These are phyloP conservation scores for Enteromius thamalakanensis DNA, from an alignment of 2,797 vertebrate species.

Conservation along the genomic window DNA sequence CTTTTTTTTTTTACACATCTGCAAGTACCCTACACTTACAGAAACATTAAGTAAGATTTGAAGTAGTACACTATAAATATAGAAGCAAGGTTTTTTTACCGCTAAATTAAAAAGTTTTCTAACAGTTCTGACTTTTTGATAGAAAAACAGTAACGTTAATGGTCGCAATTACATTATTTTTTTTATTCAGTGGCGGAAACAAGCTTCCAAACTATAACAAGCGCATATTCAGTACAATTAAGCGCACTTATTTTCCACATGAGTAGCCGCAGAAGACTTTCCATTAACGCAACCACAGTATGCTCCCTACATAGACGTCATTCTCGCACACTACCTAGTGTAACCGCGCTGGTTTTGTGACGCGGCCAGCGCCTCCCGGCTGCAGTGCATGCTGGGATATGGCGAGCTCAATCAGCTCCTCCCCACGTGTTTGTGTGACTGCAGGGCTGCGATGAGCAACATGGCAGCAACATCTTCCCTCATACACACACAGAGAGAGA, in stretches of 20 bases:
- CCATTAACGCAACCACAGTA: background rate
- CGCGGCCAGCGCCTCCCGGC: background rate
- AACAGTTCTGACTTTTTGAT: background rate
- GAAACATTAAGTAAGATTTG: no score
- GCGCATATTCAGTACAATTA: background rate
- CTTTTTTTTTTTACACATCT: background rate
- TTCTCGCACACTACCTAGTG: background rate
- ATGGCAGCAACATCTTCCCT: constrained; percentile 22
- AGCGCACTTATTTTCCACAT: background rate
- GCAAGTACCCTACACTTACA: no score
- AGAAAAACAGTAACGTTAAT: background rate
- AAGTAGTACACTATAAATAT: no score
- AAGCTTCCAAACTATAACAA: no score
- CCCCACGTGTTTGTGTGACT: constrained; percentile 58
- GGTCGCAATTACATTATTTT: no score
- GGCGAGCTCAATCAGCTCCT: constrained; percentile 36
- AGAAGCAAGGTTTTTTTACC: no score
- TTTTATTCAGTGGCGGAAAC: no score
- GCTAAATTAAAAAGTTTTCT: no score
- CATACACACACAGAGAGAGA: background rate
- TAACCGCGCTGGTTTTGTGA: background rate
- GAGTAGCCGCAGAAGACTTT: no score
- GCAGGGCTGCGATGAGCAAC: constrained; percentile 38
- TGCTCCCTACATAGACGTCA: background rate
- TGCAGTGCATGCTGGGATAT: constrained; percentile 35